phyloP scores from a whole-genome alignment of 2,797 vertebrate species.

The Propithecus deckenii region DNA sequence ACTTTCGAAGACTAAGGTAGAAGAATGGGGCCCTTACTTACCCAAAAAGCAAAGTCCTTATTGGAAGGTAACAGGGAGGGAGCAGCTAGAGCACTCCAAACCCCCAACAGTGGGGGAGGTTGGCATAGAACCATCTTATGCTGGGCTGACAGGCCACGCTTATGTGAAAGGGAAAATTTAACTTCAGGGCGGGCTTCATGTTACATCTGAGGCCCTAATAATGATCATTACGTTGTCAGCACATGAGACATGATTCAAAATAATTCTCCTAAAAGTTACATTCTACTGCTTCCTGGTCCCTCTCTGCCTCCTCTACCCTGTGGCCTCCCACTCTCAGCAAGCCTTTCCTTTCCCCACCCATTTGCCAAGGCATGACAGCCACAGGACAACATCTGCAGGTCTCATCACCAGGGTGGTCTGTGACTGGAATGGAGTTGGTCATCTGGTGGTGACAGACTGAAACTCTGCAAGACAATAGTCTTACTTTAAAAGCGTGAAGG shows the following conservation, averaged over 20 bases:
- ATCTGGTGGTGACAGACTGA: not conserved
- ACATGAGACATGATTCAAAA: conserved; percentile 60
- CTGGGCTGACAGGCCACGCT: conserved; percentile 58
- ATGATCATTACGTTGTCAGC: conserved; percentile 74
- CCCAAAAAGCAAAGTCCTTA: conserved; percentile 40
- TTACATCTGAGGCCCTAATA: conserved; percentile 73
- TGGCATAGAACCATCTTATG: not conserved
- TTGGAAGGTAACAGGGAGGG: not conserved
- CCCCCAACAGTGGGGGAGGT: not conserved
- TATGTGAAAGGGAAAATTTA: conserved; percentile 73
- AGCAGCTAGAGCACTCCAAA: not conserved
- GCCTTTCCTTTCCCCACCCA: not conserved
- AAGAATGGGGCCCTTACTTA: conserved; percentile 40
- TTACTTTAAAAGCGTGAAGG: conserved; percentile 40
- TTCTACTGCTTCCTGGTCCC: conserved; percentile 46
- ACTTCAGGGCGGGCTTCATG: conserved; percentile 67
- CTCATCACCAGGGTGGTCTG: not conserved
- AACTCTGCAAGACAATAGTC: conserved; percentile 45
- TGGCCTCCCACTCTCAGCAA: conserved; percentile 16
- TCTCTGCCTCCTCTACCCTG: not conserved
- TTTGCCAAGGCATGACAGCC: not conserved
- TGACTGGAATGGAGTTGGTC: not conserved
- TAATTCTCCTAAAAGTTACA: conserved; percentile 67
- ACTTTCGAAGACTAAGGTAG: not conserved
- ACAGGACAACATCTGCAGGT: not conserved